Evolutionary conservation across 1,140 invertebrate genomes (phyloP).

Genomic region (Zaprionus camerounensis): DNA sequence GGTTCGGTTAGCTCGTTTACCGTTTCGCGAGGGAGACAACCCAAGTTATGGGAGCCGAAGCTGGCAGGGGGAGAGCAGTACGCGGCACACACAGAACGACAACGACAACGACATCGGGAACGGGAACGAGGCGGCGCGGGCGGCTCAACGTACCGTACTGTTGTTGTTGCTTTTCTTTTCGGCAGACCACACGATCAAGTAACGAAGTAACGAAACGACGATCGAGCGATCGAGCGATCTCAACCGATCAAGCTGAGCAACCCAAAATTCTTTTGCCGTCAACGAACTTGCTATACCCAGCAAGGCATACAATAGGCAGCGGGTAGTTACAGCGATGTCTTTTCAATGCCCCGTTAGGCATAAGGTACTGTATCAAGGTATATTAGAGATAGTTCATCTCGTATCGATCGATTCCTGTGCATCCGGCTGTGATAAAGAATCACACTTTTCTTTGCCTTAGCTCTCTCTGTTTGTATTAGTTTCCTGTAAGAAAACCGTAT

Average conservation of each 20-base stretch:
- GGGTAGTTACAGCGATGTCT: neutral
- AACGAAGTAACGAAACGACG: neutral
- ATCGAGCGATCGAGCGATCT: constrained; percentile 4
- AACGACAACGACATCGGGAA: neutral
- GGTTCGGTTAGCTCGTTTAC: constrained; percentile 41
- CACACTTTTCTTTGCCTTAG: no score
- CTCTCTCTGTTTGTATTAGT: no score
- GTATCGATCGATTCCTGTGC: no score
- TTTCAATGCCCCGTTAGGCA: neutral
- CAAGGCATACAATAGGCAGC: neutral
- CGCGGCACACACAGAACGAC: neutral
- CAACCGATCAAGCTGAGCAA: constrained; percentile 15
- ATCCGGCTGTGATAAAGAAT: neutral
- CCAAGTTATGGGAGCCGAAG: constrained; percentile 22
- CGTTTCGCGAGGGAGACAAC: constrained; percentile 45
- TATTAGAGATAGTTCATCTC: neutral
- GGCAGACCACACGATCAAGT: constrained; percentile 17
- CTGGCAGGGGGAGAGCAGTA: neutral
- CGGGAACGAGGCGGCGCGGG: neutral
- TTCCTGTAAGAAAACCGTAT: neutral
- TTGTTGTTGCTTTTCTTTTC: constrained; percentile 32
- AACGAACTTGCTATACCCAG: constrained; percentile 28
- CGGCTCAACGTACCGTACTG: constrained; percentile 41
- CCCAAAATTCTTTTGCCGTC: constrained; percentile 24
- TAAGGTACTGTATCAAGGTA: neutral